Conservation (phyloP, 2,888 invertebrate genomes). For the Polietes domitor region DNA sequence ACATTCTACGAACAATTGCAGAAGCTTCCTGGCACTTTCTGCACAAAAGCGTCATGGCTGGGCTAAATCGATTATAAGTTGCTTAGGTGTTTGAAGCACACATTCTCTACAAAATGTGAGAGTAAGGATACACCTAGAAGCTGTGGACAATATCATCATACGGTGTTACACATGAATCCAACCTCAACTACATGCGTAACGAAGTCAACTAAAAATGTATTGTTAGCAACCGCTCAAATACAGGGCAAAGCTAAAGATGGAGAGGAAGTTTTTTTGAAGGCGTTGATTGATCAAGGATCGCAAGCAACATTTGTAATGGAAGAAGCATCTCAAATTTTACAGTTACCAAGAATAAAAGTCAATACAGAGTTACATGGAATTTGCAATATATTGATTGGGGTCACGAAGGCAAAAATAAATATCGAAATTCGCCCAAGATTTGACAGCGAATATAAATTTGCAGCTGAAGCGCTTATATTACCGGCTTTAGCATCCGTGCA, state of each 20-base stretch:
- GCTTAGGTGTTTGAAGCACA: no score
- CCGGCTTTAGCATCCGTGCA: not conserved
- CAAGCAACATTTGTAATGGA: constrained; percentile 5
- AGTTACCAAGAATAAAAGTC: not conserved
- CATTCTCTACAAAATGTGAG: no score
- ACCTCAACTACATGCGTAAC: not conserved
- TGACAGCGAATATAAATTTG: not conserved
- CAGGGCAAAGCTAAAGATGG: not conserved
- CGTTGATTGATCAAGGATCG: constrained; percentile 30
- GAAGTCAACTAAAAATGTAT: not conserved
- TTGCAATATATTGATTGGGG: constrained; percentile 1
- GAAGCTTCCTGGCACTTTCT: no score
- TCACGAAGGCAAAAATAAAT: not conserved
- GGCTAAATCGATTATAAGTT: no score
- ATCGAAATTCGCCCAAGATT: constrained; percentile 10
- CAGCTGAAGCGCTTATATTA: not conserved
- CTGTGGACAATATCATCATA: no score
- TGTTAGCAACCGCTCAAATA: not conserved
- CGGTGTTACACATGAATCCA: no score
- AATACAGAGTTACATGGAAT: not conserved
- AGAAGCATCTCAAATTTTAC: not conserved
- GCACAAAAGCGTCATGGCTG: no score
- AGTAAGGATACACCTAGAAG: no score
- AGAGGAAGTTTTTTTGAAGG: not conserved
- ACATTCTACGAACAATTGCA: no score